These are phyloP conservation scores for Pseudomyrmex dendroicus DNA, from an alignment of 1,140 invertebrate genomes.

Conservation along the genomic window DNA sequence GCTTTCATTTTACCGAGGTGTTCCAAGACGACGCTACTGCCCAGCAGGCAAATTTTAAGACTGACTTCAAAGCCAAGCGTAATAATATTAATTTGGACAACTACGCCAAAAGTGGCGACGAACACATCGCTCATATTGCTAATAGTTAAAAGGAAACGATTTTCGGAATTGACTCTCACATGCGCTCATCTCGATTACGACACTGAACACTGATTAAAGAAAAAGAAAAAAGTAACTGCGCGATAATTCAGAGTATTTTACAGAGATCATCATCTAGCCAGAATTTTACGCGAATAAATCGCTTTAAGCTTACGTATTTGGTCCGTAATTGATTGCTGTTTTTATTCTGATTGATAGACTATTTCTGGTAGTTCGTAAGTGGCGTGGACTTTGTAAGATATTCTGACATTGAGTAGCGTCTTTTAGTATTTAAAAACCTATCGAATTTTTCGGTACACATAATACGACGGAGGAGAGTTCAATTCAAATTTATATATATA, in stretches of 20 bases:
- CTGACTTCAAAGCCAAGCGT: conserved; percentile 84
- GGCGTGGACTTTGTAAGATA: conserved; percentile 55
- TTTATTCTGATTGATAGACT: conserved; percentile 16
- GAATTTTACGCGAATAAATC: conserved; percentile 41
- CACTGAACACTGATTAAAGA: conserved; percentile 40
- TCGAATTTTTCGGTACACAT: conserved; percentile 40
- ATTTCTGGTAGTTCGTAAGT: conserved; percentile 45
- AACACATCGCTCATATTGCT: conserved; percentile 68
- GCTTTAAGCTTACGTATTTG: conserved; percentile 57
- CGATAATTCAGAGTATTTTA: conserved; percentile 68
- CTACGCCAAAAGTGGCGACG: conserved; percentile 70
- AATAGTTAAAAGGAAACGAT: conserved; percentile 73
- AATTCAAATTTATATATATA: conserved; percentile 2
- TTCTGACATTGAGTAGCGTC: conserved; percentile 61
- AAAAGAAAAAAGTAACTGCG: neutral
- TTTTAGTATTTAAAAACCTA: conserved; percentile 44
- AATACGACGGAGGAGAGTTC: conserved; percentile 15
- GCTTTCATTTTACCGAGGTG: conserved; percentile 77
- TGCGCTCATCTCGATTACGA: conserved; percentile 43
- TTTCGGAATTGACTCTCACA: conserved; percentile 76
- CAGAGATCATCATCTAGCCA: conserved; percentile 59
- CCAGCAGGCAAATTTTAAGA: conserved; percentile 82
- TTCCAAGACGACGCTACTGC: conserved; percentile 77
- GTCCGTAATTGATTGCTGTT: conserved; percentile 45
- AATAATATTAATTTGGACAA: conserved; percentile 77